A percentile compares a stretch with the other conserved stretches of the same genome.
Evolutionary conservation across 2,797 vertebrate species (phyloP).

Genomic region (Xenentodon cancila): DNA sequence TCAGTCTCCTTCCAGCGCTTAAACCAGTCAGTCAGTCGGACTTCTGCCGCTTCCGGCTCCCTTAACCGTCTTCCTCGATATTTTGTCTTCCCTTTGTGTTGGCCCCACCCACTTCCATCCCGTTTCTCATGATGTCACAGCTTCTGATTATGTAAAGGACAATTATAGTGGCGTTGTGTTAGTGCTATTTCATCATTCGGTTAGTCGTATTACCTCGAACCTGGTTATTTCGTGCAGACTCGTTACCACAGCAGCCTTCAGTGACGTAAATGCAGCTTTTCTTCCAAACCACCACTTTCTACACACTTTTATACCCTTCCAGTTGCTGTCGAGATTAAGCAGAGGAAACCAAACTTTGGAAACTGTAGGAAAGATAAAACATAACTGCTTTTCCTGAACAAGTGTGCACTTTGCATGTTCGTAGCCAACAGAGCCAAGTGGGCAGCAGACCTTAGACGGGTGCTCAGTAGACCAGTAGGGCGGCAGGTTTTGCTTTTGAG

Average conservation of each 20-base stretch:
- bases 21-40: conserved; percentile 43
- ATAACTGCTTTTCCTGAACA: conserved; percentile 58
- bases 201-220: conserved; percentile 72
- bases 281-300: conserved; percentile 43
- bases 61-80: conserved; percentile 73
- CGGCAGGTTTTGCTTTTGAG: conserved; percentile 56
- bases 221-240: conserved; percentile 50
- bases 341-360: conserved; percentile 70
- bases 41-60: conserved; percentile 49
- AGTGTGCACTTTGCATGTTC: conserved; percentile 76
- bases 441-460: conserved; percentile 50
- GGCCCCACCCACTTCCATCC: conserved; percentile 23
- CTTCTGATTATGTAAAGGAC: conserved; percentile 47
- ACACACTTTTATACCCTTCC: conserved; percentile 67
- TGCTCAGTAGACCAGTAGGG: conserved; percentile 34
- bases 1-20: conserved; percentile 34
- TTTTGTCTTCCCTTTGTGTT: conserved; percentile 70
- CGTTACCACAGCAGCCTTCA: conserved; percentile 61
- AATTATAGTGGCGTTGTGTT: conserved; percentile 51
- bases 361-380: conserved; percentile 46
- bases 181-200: conserved; percentile 54
- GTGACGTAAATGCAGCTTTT: conserved; percentile 47
- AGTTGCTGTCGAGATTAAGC: conserved; percentile 81
- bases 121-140: conserved; percentile 32
- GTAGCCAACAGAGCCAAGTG: conserved; percentile 61